Evolutionary conservation across 2,797 vertebrate genomes (phyloP).

Genomic region (Gambelia wislizenii): DNA sequence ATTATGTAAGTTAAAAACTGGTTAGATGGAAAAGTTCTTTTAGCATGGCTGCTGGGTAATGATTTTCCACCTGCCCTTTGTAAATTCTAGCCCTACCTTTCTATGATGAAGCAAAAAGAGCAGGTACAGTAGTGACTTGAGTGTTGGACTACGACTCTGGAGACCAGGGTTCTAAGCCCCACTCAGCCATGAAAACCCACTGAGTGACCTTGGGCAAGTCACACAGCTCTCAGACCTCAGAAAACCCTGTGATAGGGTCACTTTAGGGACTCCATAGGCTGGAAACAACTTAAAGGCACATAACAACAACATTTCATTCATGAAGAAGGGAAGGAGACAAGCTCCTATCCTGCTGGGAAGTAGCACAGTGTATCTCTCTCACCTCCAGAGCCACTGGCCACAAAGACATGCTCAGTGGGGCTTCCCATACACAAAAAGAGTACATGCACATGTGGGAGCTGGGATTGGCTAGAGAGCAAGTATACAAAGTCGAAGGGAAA

Average conservation of each 20-base stretch:
- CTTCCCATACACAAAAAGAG: neutral
- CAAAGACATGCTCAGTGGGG: neutral
- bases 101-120: neutral
- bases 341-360: neutral
- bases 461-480: no score
- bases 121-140: neutral
- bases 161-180: no score
- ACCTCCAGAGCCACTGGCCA: neutral
- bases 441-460: neutral
- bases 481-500: neutral
- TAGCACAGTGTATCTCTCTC: neutral
- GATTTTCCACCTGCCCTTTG: neutral
- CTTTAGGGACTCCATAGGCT: no score
- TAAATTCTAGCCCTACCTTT: neutral
- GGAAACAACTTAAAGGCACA: no score
- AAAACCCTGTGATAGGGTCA: no score
- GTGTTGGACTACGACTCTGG: no score
- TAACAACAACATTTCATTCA: no score
- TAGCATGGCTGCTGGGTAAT: neutral
- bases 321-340: no score
- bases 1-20: neutral
- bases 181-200: no score
- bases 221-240: no score
- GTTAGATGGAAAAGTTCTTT: neutral
- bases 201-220: no score